A percentile compares a stretch with the other conserved stretches of the same genome.
These are phyloP conservation scores for Digitonthophagus gazella DNA, from an alignment of 2,888 invertebrate genomes.

Conservation along the genomic window DNA sequence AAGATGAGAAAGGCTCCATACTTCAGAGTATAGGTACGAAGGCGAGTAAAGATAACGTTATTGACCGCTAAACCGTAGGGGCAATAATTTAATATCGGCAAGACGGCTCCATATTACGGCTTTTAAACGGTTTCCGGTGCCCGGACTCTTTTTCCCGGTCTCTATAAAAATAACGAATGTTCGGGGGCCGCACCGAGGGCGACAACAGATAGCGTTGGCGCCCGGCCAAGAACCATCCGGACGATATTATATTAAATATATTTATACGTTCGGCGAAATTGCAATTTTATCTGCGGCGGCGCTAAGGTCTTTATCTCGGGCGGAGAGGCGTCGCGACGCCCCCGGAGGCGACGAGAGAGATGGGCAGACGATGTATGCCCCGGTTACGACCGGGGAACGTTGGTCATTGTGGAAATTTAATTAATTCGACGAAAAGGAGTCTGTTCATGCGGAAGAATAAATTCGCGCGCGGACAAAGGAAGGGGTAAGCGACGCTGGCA, in stretches of 20 bases:
- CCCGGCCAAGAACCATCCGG: conserved; percentile 20
- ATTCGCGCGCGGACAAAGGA: neutral
- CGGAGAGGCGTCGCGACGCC: neutral
- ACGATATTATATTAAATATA: conserved; percentile 29
- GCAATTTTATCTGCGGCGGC: conserved; percentile 20
- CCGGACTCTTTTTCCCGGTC: conserved; percentile 8
- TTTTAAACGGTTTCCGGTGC: conserved; percentile 10
- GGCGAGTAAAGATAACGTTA: neutral
- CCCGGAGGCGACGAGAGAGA: conserved; percentile 1
- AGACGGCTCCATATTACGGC: conserved; percentile 8
- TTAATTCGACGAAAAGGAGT: neutral
- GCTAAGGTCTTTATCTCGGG: conserved; percentile 16
- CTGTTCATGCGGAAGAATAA: neutral
- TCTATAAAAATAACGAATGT: conserved; percentile 28
- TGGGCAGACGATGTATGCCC: neutral
- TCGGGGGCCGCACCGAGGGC: conserved; percentile 20
- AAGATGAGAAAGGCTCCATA: too few relatives aligned
- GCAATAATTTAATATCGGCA: conserved; percentile 15
- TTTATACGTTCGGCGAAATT: conserved; percentile 27
- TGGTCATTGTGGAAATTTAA: neutral
- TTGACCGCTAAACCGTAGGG: neutral
- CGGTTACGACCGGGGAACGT: neutral
- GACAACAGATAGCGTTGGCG: conserved; percentile 27
- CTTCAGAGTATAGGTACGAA: too few relatives aligned
- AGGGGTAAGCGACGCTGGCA: neutral